Percentiles rank a stretch among this genome's conserved stretches.
phyloP scores from a whole-genome alignment of 2,113 vertebrate species.

The Chaetura pelagica region DNA sequence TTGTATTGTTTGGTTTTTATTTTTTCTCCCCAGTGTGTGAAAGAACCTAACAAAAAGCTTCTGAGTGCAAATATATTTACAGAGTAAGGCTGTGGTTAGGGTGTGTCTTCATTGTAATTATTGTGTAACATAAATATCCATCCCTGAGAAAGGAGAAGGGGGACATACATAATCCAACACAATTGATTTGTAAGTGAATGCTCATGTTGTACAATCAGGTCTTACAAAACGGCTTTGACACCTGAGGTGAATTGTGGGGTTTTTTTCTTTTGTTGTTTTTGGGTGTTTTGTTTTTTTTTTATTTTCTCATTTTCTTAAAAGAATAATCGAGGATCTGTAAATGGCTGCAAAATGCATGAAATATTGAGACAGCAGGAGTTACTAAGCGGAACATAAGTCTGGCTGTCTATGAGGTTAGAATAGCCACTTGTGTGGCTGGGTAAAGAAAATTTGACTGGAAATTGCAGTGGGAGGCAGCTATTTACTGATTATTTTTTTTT shows the following conservation, averaged over 20 bases:
- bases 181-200: constrained; percentile 53
- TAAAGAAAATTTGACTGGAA: constrained; percentile 18
- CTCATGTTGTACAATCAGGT: constrained; percentile 74
- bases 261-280: neutral
- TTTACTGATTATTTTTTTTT: neutral
- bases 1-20: constrained; percentile 5
- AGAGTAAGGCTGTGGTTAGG: constrained; percentile 73
- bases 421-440: neutral
- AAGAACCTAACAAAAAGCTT: constrained; percentile 53
- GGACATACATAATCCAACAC: constrained; percentile 53
- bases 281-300: neutral
- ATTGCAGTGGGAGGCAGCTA: constrained; percentile 27
- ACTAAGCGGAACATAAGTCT: neutral
- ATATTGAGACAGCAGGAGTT: constrained; percentile 47
- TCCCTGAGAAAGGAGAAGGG: constrained; percentile 82
- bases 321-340: constrained; percentile 30
- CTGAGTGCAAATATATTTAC: constrained; percentile 77
- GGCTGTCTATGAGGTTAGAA: constrained; percentile 47
- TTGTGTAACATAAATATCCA: constrained; percentile 75
- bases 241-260: constrained; percentile 77
- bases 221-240: constrained; percentile 70
- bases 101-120: constrained; percentile 74
- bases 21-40: constrained; percentile 49
- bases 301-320: constrained; percentile 64
- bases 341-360: constrained; percentile 47